Evolutionary conservation across 1,140 invertebrate genomes (phyloP), one percentile per base, ranked within the genome.

Genomic region (Delia radicum): DNA sequence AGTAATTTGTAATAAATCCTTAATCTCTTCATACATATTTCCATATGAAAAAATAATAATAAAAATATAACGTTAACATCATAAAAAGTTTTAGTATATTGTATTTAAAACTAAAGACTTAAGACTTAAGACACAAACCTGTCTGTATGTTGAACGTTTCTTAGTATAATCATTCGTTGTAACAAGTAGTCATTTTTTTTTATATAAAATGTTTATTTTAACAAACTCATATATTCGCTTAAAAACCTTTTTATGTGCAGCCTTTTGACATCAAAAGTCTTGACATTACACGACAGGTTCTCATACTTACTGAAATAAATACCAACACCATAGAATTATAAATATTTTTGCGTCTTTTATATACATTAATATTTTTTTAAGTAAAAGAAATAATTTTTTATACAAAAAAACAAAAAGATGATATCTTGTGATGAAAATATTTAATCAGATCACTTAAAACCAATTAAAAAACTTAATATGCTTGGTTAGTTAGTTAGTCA

Each of bases 381-480:
- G 33, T 33, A 13, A 15, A 5, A 18, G 15, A 18, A 48, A 21
- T n/a, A 55, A 55, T 55, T 55, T 24, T 21, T 21, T 55, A 6
- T 55, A 3, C 6, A 21, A 21, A 21, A 21, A 21, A 55, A 55
- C 18, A 6, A 21, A 55, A 55, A 21, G 48, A 55, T 55, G 48
- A 55, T 21, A 55, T 55, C 48, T 55, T 55, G n/a, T 55, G 48
- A 55, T 55, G 48, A 55, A 55, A 55, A 55, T 21, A 55, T 55
- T 55, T 55, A 55, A 55, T 55, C 48, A 55, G 48, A 55, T 55
- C 48, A 55, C 48, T 55, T 55, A 55, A 55, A 55, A 55, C 48
- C 48, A 55, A 55, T 55, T 55, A 55, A 55, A 55, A 55, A 55
- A 55, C 48, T 55, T 55, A 55, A 55, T 55, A 55, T 55, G 48